Base-by-base conservation (phyloP, 2,113 vertebrate species). In the Empidonax traillii region DNA sequence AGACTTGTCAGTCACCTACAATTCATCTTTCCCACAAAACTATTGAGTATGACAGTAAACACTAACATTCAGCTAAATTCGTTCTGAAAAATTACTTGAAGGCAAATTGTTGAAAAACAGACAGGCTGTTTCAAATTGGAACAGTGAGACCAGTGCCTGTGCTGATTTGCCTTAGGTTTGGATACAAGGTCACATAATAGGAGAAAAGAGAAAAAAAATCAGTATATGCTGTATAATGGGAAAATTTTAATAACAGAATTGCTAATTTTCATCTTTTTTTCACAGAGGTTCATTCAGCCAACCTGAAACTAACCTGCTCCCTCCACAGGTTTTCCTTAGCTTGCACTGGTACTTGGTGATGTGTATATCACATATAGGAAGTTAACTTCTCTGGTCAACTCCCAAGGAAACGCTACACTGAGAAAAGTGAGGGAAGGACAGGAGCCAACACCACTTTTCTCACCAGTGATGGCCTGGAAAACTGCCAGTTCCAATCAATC, bases 51-150 rank as follows among this genome's bases (percentile, higher is more conserved):
- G 92, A 94, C 95, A 97, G 82, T 31, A 79, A 91, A 76, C 41
- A 63, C 16, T 44, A 51, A 77, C 41, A 47, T 82, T 78, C 35
- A 87, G 25, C 77, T 78, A 82, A 91, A 27, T 9, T 46, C 1
- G 1, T 55, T 86, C 81, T 55, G 89, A 96, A 95, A 96, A 90
- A 87, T 78, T 30, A 87, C 82, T 82, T 61, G 44, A 89, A 93
- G 95, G 90, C 82, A 85, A 68, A 78, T 20, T 65, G 59, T 15
- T 66, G 87, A 82, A 88, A 85, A 83, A 55, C 49, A 74, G 49
- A 30, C 82, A 95, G 31, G 20, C 55, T 90, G 43, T 33, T 93
- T 79, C 68, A 90, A 79, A 94, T 1, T 2, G 43, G 9, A 80
- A 63, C 41, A 86, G 65, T 3, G 9, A 80, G 35, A 69, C 25